Conservation (phyloP, 23 tunicate genomes). For the Halocynthia aurantium region DNA sequence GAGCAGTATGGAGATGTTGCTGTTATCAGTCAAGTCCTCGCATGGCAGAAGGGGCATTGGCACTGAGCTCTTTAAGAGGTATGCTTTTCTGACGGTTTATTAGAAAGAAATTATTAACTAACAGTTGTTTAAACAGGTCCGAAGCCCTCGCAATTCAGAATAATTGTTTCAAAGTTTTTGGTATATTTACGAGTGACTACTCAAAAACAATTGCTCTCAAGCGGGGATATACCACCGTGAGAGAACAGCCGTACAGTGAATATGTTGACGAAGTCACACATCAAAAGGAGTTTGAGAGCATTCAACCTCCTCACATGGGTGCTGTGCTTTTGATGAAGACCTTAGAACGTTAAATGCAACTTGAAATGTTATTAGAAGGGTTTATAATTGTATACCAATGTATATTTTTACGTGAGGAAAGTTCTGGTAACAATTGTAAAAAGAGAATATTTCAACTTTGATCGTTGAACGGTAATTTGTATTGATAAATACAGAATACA, state of each 20-base stretch:
- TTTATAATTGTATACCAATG: too few species aligned
- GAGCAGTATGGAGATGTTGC: too few species aligned
- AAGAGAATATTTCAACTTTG: too few species aligned
- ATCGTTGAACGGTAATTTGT: too few species aligned
- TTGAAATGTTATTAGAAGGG: too few species aligned
- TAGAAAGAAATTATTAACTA: background rate
- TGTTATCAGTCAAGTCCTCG: too few species aligned
- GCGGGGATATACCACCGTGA: background rate
- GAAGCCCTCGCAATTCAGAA: background rate
- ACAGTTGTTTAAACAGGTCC: background rate
- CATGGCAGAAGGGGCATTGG: too few species aligned
- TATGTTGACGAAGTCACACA: conserved; percentile 15
- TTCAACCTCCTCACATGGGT: conserved; percentile 5
- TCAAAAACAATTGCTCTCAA: conserved; percentile 1
- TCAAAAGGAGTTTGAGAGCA: background rate
- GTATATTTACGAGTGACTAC: background rate
- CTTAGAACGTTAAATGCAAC: background rate
- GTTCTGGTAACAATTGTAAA: too few species aligned
- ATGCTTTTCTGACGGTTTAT: background rate
- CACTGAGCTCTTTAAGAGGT: too few species aligned
- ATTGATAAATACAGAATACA: too few species aligned
- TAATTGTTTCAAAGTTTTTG: conserved; percentile 8
- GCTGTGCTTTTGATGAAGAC: background rate
- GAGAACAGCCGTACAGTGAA: background rate
- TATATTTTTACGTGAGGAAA: too few species aligned